Evolutionary conservation across 1,140 invertebrate genomes (phyloP), one percentile per base, ranked within the genome.

Genomic region (Drosophila rufa): DNA sequence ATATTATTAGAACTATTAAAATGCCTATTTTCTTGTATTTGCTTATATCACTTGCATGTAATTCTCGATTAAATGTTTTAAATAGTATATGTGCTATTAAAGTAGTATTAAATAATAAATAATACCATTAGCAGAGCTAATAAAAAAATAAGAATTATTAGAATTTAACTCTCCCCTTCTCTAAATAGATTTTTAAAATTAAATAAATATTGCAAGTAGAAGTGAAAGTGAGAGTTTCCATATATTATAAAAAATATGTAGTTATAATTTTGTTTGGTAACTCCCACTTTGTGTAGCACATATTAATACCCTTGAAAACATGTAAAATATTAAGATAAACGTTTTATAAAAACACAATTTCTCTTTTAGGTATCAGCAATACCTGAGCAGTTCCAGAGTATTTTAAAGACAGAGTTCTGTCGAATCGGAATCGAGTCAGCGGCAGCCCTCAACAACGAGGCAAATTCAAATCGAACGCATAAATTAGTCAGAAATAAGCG

Each of bases 401-500:
- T 55, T 36, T 33, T 62, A 11, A 62, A 86, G 82, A 86, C 75
- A 56, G 62, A 86, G 65, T 77, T 66, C 59, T 80, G 67, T 77
- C 69, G 64, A 79, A 65, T 83, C 70, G 40, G 46, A 61, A 71
- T 64, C 75, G 75, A 85, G 40, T 64, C 78, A 70, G 48, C 61
- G 57, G 68, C 80, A 53, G 62, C 42, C 43, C 43, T 25, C 30
- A 48, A 65, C 79, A 85, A 86, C 79, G 65, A 69, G 69, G 67
- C 68, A 58, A 78, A 78, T 69, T 78, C 74, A 77, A 79, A 90
- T 90, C 85, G 85, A 90, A 90, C 85, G 85, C 85, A 90, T 90
- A 90, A 90, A 90, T 90, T 90, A 90, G 81, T 66, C 68, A 85
- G 71, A 90, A 90, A 82, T 90, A 85, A 85, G 79, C 85, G 85